Evolutionary conservation across 2,797 vertebrate genomes (phyloP).

Genomic region (Ptychadena robeensis): DNA sequence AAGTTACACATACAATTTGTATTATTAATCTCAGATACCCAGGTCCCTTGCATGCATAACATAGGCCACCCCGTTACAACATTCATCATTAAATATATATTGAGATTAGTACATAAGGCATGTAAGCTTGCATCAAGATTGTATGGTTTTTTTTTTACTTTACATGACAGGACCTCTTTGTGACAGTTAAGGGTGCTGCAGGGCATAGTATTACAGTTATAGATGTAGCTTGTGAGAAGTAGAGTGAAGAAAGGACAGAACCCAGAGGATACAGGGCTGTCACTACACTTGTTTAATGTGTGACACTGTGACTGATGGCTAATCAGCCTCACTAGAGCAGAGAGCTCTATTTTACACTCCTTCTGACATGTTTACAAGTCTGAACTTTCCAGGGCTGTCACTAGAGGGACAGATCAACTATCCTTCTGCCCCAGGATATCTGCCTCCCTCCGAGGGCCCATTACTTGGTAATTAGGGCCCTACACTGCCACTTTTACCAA

Average conservation of each 20-base stretch:
- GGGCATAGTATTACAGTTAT: constrained; percentile 17
- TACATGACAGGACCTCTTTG: background rate
- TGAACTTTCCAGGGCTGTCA: constrained; percentile 55
- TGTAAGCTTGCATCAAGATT: background rate
- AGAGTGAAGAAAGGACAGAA: constrained; percentile 29
- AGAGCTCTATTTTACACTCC: constrained; percentile 42
- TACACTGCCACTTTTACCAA: constrained; percentile 39
- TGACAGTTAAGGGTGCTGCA: background rate
- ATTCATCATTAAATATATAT: no score
- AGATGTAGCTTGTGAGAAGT: background rate
- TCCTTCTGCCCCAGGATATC: constrained; percentile 53
- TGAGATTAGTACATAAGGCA: background rate
- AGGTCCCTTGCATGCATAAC: no score
- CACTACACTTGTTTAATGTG: constrained; percentile 37
- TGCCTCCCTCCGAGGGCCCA: constrained; percentile 35
- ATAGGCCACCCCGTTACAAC: no score
- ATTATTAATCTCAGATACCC: no score
- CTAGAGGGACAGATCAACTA: constrained; percentile 56
- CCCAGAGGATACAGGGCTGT: constrained; percentile 25
- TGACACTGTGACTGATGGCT: constrained; percentile 53
- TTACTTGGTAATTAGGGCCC: constrained; percentile 40
- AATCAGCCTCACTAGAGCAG: constrained; percentile 39
- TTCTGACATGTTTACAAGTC: constrained; percentile 59
- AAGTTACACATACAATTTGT: no score
- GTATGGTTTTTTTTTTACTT: background rate